Evolutionary conservation across 2,888 invertebrate genomes (phyloP), one percentile per base, ranked within the genome.

Genomic region (Hoplodrina ambigua): DNA sequence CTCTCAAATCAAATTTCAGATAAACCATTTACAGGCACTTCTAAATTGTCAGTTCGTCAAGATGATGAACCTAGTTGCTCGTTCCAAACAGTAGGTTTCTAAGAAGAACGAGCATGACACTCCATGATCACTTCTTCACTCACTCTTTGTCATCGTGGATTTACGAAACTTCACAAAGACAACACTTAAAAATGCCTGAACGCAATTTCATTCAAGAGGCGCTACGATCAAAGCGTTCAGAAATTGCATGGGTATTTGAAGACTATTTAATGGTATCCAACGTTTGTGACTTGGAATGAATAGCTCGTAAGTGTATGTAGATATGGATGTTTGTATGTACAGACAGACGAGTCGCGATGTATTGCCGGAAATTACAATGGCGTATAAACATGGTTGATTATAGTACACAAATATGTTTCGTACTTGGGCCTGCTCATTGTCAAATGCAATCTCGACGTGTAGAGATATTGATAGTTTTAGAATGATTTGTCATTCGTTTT

Each of bases 291-390:
- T 76, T 33, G 11, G 25, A 53, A 60, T 57, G 30, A 61, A 57
- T 61, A 44, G 41, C 56, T 41, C n/a, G 25, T 20, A 11, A 50
- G 54, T 37, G 52, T 49, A 58, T 57, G 41, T 57, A 44, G 52
- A 52, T 59, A 7, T 46, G 15, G 19, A 67, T 65, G 66, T 46
- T 19, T 41, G 49, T 25, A 57, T 20, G n/a, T 50, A 52, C n/a
- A 20, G 30, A 37, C 8, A 79, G 49, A 25, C 13, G 33, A 11
- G 11, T 44, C 55, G 41, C 54, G 41, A 55, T 37, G 50, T 69
- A 82, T 25, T 62, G 69, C 64, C 67, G 64, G 83, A 74, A 74
- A 79, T 82, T 67, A 82, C 53, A 80, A 64, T 64, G 11, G 19
- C 13, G 41, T 54, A 37, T 57, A 58, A 63, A 64, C 66, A 79